Conservation (phyloP, 2,797 vertebrate genomes). For the Mastacembelus armatus region DNA sequence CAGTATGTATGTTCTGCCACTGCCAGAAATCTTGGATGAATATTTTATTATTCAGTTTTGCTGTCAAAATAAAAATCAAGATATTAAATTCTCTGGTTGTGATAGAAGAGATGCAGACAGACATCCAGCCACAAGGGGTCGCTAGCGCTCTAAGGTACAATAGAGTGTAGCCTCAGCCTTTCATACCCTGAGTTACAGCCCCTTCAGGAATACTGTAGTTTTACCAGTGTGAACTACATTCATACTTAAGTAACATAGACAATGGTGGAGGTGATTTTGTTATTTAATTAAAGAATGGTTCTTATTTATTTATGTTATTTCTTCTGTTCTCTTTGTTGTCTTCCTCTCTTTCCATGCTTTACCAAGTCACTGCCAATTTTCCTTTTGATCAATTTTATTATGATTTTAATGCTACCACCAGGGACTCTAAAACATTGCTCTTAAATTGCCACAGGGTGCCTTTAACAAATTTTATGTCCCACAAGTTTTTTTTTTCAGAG, state of each 20-base stretch:
- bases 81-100: not conserved
- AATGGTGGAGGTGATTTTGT: not conserved
- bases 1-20: no score
- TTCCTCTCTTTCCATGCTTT: not conserved
- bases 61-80: not conserved
- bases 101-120: not conserved
- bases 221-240: no score
- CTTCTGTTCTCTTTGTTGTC: not conserved
- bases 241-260: no score
- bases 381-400: slow-evolving; percentile 32
- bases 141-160: not conserved
- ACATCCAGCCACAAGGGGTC: slow-evolving; percentile 52
- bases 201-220: not conserved
- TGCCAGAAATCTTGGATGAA: not conserved
- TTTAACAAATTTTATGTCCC: slow-evolving; percentile 7
- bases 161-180: not conserved
- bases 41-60: not conserved
- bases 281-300: not conserved
- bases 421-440: not conserved
- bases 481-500: slow-evolving; percentile 17
- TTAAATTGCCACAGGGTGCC: slow-evolving; percentile 2
- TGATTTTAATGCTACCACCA: slow-evolving; percentile 16
- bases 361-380: not conserved
- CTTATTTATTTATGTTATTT: not conserved
- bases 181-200: not conserved